These are phyloP conservation scores for Mastomys coucha DNA, from an alignment of 2,113 vertebrate species.

Conservation along the genomic window DNA sequence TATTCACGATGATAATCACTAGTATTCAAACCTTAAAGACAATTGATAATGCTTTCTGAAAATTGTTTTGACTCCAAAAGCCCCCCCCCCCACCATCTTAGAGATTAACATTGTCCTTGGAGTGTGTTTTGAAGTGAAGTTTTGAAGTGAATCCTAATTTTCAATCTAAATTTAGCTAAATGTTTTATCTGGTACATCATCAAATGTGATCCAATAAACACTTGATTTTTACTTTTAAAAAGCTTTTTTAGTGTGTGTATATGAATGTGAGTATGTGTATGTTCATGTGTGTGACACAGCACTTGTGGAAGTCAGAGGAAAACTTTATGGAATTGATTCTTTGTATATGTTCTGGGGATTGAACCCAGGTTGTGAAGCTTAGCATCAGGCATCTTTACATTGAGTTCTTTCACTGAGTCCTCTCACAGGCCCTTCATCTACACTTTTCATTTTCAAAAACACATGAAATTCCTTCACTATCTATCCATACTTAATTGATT, in stretches of 20 bases:
- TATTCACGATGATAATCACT: constrained; percentile 41
- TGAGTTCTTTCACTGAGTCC: background rate
- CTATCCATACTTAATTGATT: constrained; percentile 29
- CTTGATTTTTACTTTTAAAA: constrained; percentile 10
- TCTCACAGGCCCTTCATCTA: too few relatives aligned
- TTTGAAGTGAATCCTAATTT: constrained; percentile 47
- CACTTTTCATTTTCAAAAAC: background rate
- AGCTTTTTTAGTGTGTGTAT: background rate
- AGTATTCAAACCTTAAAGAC: constrained; percentile 53
- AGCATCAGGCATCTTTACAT: background rate
- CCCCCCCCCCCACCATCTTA: too few relatives aligned
- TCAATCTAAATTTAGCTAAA: constrained; percentile 32
- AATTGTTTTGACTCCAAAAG: constrained; percentile 34
- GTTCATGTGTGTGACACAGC: background rate
- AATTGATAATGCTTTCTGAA: constrained; percentile 12
- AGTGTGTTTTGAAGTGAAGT: background rate
- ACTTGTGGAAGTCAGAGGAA: background rate
- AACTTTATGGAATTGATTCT: background rate
- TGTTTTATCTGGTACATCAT: background rate
- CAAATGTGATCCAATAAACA: background rate
- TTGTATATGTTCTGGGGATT: background rate
- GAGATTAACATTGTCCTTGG: constrained; percentile 14
- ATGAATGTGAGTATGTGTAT: background rate
- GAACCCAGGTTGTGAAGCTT: background rate
- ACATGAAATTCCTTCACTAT: background rate